Evolutionary conservation across 2,113 vertebrate genomes (phyloP).

Genomic region (Sorex araneus): DNA sequence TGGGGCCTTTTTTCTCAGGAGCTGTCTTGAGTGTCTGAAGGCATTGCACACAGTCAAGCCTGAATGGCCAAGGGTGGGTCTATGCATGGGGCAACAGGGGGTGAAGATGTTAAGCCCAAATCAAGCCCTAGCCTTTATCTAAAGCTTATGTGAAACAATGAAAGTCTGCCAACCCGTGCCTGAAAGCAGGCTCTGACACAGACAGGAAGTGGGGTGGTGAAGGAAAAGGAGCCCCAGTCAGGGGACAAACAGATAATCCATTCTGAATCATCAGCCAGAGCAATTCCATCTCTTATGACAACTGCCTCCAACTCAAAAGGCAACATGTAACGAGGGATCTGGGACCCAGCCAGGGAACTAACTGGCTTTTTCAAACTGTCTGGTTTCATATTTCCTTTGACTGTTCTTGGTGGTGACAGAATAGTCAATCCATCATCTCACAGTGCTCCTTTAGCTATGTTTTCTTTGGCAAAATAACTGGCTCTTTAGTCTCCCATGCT

Average conservation of each 20-base stretch:
- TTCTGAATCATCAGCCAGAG: background rate
- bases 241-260: background rate
- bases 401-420: background rate
- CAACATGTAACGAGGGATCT: background rate
- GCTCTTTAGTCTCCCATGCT: background rate
- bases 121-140: background rate
- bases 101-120: background rate
- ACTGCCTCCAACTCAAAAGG: background rate
- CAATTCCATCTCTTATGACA: too few relatives aligned
- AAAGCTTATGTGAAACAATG: background rate
- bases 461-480: background rate
- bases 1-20: background rate
- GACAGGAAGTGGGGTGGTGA: background rate
- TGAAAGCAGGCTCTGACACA: background rate
- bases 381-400: background rate
- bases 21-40: background rate
- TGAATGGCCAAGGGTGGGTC: background rate
- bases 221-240: background rate
- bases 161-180: background rate
- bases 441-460: background rate
- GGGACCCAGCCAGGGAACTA: background rate
- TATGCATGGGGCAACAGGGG: background rate
- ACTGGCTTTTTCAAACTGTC: background rate
- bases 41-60: too few relatives aligned
- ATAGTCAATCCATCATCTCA: background rate